Evolutionary conservation across 92 coral and sea anemone genomes (phyloP), one percentile per base, ranked within the genome.

Genomic region (Heliopora coerulea): DNA sequence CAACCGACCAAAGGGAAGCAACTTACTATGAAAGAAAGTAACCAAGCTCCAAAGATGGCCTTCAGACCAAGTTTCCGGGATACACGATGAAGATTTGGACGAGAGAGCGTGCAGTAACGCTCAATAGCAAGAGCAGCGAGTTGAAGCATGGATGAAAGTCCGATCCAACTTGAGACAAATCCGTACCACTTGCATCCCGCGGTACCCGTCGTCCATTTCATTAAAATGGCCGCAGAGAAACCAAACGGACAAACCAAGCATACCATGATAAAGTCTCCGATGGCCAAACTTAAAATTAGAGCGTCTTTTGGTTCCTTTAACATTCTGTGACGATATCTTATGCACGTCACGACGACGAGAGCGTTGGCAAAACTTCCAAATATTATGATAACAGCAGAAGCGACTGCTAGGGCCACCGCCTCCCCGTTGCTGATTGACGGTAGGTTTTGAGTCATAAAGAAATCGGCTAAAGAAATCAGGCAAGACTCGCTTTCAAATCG

Each of bases 1-100:
- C 97, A 91, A 17, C 93, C 97, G 11, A 82, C 1, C 3, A 56
- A 72, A 11, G 93, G 97, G 13, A 82, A 79, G 10, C 79, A 48
- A 25, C 86, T 70, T 75, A 85, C 70, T 3, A 73, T 0, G 37
- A 91, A 68, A 42, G 97, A 32, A n/a, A 83, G 78, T 0, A 54
- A 0, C 97, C 97, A 91, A 14, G 79, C 70, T 8, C 42, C 74
- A 1, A 62, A 44, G 11, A 84, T 72, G 24, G 54, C 57, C 25
- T 27, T 17, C 31, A 34, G 8, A 42, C 61, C 74, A 1, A 64
- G 80, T 46, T 54, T 61, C 34, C 62, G 73, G 14, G 68, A 10
- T 14, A 60, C 18, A 23, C 33, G 39, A 8, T 29, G 41, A 17
- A 29, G 42, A 12, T 39, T 54, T 5, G 11, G 61, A 14, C 21